Conservation (phyloP, 2,113 vertebrate genomes). For the Megalops atlanticus region DNA sequence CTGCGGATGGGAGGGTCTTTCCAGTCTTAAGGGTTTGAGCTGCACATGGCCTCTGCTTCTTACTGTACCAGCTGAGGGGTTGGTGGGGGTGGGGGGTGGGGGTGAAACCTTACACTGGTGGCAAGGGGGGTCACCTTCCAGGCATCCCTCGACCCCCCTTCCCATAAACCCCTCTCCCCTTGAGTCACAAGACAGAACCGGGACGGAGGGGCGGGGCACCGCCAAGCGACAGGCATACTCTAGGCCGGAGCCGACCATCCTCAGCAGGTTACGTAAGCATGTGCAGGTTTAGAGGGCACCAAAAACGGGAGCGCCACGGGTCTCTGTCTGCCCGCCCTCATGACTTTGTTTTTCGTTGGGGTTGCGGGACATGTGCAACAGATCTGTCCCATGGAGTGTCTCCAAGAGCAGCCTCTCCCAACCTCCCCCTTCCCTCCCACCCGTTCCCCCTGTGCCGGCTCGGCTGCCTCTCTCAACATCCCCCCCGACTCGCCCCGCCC, state of each 20-base stretch:
- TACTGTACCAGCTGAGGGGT: background rate
- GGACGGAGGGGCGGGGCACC: background rate
- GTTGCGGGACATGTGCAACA: background rate
- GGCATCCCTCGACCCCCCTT: background rate
- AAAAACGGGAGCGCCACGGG: background rate
- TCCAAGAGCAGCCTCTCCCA: background rate
- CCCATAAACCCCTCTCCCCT: background rate
- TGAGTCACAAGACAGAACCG: background rate
- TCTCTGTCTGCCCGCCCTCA: too few species aligned
- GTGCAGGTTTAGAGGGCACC: background rate
- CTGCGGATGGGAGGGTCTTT: background rate
- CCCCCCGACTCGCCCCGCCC: background rate
- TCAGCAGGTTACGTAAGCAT: background rate
- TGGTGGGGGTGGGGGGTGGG: too few species aligned
- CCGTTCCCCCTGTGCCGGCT: too few species aligned
- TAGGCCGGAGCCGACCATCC: background rate
- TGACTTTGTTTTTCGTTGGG: too few species aligned
- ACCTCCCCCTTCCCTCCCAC: too few species aligned
- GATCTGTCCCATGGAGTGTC: background rate
- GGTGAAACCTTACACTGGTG: background rate
- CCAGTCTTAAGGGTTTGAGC: background rate
- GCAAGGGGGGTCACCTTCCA: background rate
- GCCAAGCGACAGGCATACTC: background rate
- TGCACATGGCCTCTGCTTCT: background rate
- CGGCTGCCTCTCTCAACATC: background rate